Conservation (phyloP, 2,888 invertebrate genomes). For the Phragmatobia fuliginosa region DNA sequence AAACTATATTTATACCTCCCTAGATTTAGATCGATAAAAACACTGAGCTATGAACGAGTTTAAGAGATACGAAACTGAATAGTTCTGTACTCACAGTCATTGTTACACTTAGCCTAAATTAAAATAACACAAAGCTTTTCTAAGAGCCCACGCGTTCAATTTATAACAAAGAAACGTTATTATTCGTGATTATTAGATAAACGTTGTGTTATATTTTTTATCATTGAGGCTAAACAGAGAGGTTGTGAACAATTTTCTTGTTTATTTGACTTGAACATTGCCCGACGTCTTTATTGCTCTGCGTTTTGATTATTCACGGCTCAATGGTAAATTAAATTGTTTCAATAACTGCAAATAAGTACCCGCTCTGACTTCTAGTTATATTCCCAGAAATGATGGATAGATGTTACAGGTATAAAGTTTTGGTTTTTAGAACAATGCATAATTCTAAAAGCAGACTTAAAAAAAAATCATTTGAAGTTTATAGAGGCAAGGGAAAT, state of each 20-base stretch:
- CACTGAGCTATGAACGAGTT: neutral
- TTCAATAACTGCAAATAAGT: slow-evolving; percentile 3
- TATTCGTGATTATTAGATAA: slow-evolving; percentile 3
- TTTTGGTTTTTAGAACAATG: neutral
- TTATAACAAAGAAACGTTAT: slow-evolving; percentile 10
- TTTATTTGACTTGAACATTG: slow-evolving; percentile 17
- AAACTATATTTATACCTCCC: neutral
- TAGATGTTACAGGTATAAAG: neutral
- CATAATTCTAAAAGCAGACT: neutral
- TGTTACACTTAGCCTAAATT: slow-evolving; percentile 3
- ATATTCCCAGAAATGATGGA: neutral
- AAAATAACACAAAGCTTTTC: slow-evolving; percentile 1
- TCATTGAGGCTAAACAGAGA: slow-evolving; percentile 10
- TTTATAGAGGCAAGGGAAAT: neutral
- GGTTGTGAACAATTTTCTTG: slow-evolving; percentile 1
- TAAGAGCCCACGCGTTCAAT: neutral
- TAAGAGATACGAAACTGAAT: neutral
- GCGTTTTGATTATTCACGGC: slow-evolving; percentile 3
- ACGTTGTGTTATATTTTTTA: slow-evolving; percentile 6
- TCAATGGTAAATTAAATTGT: slow-evolving; percentile 11
- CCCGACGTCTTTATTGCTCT: slow-evolving; percentile 15
- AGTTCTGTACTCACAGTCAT: neutral
- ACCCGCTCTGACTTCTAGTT: neutral
- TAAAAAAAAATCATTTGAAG: neutral
- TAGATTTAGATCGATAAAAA: neutral